Conservation (phyloP, 2,113 vertebrate species). For the Neolamprologus cancellatus region DNA sequence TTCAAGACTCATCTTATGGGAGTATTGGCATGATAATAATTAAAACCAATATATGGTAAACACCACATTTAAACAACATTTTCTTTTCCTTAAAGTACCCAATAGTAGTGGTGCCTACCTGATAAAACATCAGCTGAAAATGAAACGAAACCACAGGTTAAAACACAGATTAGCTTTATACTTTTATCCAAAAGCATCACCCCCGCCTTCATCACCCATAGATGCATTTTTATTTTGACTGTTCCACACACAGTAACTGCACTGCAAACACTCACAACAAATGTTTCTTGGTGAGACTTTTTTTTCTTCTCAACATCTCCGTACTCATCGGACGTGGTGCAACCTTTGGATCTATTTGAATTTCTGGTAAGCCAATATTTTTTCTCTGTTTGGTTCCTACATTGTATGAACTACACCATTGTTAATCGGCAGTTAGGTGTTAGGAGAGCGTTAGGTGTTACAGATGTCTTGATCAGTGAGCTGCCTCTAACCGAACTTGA, state of each 20-base stretch:
- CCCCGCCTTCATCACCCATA: neutral
- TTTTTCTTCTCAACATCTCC: neutral
- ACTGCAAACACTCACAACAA: neutral
- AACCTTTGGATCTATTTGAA: neutral
- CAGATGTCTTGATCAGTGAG: neutral
- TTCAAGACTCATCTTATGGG: neutral
- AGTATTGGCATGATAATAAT: neutral
- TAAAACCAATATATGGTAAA: neutral
- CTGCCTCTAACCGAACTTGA: neutral
- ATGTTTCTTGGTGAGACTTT: neutral
- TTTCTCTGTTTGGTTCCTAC: neutral
- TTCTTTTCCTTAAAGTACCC: neutral
- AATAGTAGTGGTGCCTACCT: neutral
- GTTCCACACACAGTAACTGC: neutral
- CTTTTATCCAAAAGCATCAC: neutral
- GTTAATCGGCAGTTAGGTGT: neutral
- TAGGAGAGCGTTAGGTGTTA: neutral
- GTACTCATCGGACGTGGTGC: accelerated
- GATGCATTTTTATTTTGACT: neutral
- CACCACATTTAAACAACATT: neutral
- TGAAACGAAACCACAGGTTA: accelerated
- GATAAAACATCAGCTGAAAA: neutral
- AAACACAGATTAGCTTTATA: neutral
- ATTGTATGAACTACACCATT: neutral
- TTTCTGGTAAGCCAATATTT: neutral